Conservation (phyloP, 2,113 vertebrate genomes). For the Archilochus colubris region DNA sequence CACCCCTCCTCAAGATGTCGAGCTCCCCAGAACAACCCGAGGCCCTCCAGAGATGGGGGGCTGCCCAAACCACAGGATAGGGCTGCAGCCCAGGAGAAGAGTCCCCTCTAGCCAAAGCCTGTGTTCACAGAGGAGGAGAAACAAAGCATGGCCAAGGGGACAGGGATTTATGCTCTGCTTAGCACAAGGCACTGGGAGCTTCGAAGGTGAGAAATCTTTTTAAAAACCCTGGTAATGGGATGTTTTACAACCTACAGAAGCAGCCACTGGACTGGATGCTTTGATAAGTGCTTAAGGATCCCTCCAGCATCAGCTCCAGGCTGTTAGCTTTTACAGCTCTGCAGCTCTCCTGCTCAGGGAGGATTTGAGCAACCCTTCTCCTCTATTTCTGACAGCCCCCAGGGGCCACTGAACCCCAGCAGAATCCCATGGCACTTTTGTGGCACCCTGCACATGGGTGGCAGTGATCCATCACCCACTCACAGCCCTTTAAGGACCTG, state of each 20-base stretch:
- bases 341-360: not conserved
- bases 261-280: not conserved
- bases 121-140: not conserved
- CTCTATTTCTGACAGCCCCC: not conserved
- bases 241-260: not conserved
- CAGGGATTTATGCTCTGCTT: not conserved
- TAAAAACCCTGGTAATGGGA: not conserved
- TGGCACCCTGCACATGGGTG: not conserved
- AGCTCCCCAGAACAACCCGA: not conserved
- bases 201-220: not conserved
- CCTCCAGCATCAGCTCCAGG: not conserved
- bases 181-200: not conserved
- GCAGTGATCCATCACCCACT: not conserved
- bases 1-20: fast-evolving
- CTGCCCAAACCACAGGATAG: fast-evolving
- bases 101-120: not conserved
- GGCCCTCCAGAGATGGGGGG: not conserved
- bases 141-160: not conserved
- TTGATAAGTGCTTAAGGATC: not conserved
- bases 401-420: not conserved
- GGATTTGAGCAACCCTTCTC: not conserved
- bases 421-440: not conserved
- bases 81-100: not conserved
- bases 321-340: not conserved
- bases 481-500: not conserved